These are phyloP conservation scores for Nasonia oneida DNA, from an alignment of 2,888 invertebrate species.

Conservation along the genomic window DNA sequence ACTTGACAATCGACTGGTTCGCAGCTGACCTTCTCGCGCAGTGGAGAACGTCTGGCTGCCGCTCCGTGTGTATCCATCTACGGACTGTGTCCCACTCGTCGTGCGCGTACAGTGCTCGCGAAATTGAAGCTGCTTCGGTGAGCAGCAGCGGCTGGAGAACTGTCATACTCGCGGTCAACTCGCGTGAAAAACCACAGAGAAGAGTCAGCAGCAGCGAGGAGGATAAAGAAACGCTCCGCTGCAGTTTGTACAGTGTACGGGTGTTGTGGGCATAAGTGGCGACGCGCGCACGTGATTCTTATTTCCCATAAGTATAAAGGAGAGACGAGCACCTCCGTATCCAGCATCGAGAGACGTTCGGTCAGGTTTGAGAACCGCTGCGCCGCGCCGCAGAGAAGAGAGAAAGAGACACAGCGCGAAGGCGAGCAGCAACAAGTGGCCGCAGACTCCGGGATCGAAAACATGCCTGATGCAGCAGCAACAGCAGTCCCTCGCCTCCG, in stretches of 20 bases:
- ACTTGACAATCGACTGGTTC: not conserved
- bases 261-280: not conserved
- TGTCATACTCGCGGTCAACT: not conserved
- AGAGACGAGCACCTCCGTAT: not conserved
- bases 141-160: not conserved
- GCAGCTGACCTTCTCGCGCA: not conserved
- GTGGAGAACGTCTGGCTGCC: not conserved
- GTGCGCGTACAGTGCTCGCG: not conserved
- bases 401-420: not conserved
- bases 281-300: constrained; percentile 19
- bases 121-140: not conserved
- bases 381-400: not conserved
- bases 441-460: not conserved
- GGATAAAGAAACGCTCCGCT: not conserved
- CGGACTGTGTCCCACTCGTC: not conserved
- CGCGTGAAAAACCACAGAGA: not conserved
- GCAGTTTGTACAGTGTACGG: not conserved
- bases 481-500: no score
- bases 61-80: not conserved
- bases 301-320: not conserved
- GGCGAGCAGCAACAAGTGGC: constrained; percentile 33
- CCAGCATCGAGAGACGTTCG: not conserved
- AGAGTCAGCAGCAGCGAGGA: not conserved
- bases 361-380: constrained; percentile 23
- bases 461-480: not conserved